Evolutionary conservation across 1,140 invertebrate species (phyloP).

Genomic region (Gryllus bimaculatus): DNA sequence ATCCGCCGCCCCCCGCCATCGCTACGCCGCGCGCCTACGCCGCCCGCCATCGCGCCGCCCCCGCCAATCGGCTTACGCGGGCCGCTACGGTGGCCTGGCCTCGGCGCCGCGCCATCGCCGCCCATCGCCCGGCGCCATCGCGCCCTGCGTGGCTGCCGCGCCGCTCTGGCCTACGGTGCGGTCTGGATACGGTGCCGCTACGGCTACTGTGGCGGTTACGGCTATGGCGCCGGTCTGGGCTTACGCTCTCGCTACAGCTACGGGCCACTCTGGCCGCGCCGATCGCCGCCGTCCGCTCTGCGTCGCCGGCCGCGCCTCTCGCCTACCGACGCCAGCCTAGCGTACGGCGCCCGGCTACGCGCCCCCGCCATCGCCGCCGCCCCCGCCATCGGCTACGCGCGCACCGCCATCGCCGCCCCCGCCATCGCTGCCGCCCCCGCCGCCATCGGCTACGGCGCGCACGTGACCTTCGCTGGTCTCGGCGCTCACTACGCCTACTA

Average conservation of each 20-base stretch:
- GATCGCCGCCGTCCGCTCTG: conserved; percentile 26
- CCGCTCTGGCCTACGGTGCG: conserved; percentile 25
- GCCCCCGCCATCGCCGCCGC: conserved; percentile 33
- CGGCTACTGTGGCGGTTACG: conserved; percentile 26
- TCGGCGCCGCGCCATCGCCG: conserved; percentile 34
- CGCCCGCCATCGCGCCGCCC: background rate
- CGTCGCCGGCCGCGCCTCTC: conserved; percentile 35
- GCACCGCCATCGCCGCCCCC: background rate
- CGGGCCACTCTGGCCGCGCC: background rate
- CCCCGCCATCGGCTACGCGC: conserved; percentile 26
- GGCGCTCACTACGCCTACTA: conserved; percentile 28
- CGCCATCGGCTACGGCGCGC: conserved; percentile 34
- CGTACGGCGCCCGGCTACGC: conserved; percentile 24
- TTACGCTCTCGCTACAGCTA: background rate
- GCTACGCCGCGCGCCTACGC: background rate
- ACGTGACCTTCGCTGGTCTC: conserved; percentile 31
- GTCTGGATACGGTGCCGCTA: too few species aligned
- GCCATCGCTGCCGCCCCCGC: conserved; percentile 8
- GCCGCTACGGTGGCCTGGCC: too few species aligned
- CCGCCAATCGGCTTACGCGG: too few species aligned
- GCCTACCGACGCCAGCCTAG: conserved; percentile 23
- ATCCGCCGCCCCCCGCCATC: conserved; percentile 19
- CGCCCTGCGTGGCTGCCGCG: background rate
- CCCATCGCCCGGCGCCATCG: conserved; percentile 28
- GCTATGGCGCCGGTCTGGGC: background rate